Evolutionary conservation across 2,797 vertebrate species (phyloP).

Genomic region (Epinephelus awoara): DNA sequence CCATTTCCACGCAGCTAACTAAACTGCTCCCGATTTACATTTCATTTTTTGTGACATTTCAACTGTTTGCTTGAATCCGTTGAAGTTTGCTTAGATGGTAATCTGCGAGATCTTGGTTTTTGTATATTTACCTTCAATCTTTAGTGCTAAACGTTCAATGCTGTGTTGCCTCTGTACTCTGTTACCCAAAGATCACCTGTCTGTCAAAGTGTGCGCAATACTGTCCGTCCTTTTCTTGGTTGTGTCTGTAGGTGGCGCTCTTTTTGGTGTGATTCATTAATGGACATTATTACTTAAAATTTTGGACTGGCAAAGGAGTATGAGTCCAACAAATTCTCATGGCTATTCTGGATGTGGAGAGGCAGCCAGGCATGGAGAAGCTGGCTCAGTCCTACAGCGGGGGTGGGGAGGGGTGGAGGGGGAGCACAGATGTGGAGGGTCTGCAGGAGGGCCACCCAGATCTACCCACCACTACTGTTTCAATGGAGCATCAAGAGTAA

Average conservation of each 20-base stretch:
- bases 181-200: slow-evolving; percentile 34
- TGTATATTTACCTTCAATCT: slow-evolving; percentile 52
- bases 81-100: slow-evolving; percentile 55
- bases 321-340: slow-evolving; percentile 32
- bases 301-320: slow-evolving; percentile 3
- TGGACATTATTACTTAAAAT: slow-evolving; percentile 9
- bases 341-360: slow-evolving; percentile 50
- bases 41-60: slow-evolving; percentile 72
- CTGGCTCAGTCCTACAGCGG: slow-evolving; percentile 47
- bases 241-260: slow-evolving; percentile 9
- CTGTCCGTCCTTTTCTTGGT: background rate
- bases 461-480: slow-evolving; percentile 82
- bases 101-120: slow-evolving; percentile 35
- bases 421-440: slow-evolving; percentile 75
- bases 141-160: slow-evolving; percentile 28
- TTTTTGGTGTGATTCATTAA: background rate
- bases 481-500: slow-evolving; percentile 86
- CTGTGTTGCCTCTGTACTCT: background rate
- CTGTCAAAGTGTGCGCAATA: slow-evolving; percentile 17
- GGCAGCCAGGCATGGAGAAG: slow-evolving; percentile 62
- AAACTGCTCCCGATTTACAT: slow-evolving; percentile 60
- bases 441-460: slow-evolving; percentile 80
- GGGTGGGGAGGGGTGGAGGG: slow-evolving; percentile 8
- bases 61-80: slow-evolving; percentile 61
- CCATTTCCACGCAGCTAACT: slow-evolving; percentile 40